Evolutionary conservation across 1,140 invertebrate genomes (phyloP).

Genomic region (Oedothorax gibbosus): DNA sequence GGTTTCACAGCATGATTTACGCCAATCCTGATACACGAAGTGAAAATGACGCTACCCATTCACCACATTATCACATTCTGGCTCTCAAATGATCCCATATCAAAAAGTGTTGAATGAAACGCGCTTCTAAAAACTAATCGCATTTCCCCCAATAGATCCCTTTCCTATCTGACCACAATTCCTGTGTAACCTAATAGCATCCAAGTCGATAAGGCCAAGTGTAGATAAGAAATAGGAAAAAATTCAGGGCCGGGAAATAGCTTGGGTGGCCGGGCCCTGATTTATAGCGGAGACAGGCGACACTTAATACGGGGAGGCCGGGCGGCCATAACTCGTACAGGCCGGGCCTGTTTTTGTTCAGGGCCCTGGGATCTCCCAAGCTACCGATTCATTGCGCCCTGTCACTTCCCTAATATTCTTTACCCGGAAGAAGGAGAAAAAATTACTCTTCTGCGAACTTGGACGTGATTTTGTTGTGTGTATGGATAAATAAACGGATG

Average conservation of each 20-base stretch:
- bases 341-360: constrained; percentile 52
- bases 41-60: too few species aligned
- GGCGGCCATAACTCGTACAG: constrained; percentile 53
- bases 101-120: too few species aligned
- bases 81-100: too few species aligned
- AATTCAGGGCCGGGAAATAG: constrained; percentile 3
- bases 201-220: constrained; percentile 50
- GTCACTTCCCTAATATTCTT: constrained; percentile 44
- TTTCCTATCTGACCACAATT: constrained; percentile 51
- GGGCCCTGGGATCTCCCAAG: constrained; percentile 42
- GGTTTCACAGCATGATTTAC: too few species aligned
- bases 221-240: constrained; percentile 35
- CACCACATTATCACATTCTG: too few species aligned
- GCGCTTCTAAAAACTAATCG: constrained; percentile 26
- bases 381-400: constrained; percentile 55
- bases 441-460: too few species aligned
- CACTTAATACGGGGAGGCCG: constrained; percentile 54
- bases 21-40: too few species aligned
- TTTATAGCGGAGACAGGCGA: constrained; percentile 54
- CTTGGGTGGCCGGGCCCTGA: constrained; percentile 13
- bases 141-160: constrained; percentile 15
- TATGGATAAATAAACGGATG: too few species aligned
- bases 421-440: constrained; percentile 8
- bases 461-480: too few species aligned
- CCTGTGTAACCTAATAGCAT: constrained; percentile 54